Conservation (phyloP, 1,140 invertebrate species). For the Armadillidium nasatum region DNA sequence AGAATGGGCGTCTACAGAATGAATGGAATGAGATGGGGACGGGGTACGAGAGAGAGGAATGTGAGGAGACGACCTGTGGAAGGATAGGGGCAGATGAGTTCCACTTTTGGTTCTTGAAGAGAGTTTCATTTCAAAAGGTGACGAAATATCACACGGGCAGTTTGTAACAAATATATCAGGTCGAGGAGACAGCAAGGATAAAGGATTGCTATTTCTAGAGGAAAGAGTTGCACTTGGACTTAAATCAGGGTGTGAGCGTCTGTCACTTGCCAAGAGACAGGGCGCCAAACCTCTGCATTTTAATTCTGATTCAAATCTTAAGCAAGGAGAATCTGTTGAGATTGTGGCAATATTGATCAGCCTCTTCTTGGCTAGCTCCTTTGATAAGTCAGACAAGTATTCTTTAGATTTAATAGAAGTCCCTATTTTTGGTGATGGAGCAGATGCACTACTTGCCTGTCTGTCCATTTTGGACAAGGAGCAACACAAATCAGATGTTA, state of each 20-base stretch:
- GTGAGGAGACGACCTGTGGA: not conserved
- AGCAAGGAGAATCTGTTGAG: not conserved
- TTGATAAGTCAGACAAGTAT: not conserved
- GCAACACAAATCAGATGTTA: not conserved
- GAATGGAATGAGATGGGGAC: not conserved
- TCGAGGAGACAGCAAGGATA: not conserved
- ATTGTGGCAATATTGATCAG: slow-evolving; percentile 1
- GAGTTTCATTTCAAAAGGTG: not conserved
- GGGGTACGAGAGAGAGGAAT: not conserved
- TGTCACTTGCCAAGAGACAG: not conserved
- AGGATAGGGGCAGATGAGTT: not conserved
- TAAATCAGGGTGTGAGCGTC: not conserved
- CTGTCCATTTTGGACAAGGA: not conserved
- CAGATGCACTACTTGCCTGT: not conserved
- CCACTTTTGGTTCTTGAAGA: not conserved
- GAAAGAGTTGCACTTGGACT: not conserved
- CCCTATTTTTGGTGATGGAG: not conserved
- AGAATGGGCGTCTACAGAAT: not conserved
- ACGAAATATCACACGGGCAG: not conserved
- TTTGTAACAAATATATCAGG: not conserved
- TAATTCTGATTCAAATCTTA: not conserved
- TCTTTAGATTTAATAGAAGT: not conserved
- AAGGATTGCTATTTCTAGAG: not conserved
- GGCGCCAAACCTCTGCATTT: not conserved
- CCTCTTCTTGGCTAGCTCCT: not conserved